Conservation (phyloP, 37 sponge, comb jelly and placozoan genomes). For the Bolinopsis microptera region DNA sequence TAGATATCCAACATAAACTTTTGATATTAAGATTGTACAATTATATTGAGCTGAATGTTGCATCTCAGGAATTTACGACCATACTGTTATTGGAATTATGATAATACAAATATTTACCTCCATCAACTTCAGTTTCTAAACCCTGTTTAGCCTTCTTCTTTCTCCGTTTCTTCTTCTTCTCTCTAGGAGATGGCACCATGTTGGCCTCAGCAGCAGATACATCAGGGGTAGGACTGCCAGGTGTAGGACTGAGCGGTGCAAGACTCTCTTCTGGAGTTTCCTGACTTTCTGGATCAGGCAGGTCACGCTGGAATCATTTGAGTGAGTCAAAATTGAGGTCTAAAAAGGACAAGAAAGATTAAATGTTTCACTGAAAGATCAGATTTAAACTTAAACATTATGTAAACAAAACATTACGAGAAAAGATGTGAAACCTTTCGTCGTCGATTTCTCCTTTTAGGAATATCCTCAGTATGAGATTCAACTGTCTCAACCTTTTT, state of each 20-base stretch:
- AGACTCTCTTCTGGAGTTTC: not conserved
- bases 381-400: not conserved
- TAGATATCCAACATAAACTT: too few relatives aligned
- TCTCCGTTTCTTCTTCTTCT: not conserved
- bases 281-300: not conserved
- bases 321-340: too few relatives aligned
- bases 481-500: not conserved
- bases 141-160: not conserved
- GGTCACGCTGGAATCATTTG: not conserved
- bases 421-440: too few relatives aligned
- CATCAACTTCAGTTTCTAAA: slow-evolving; percentile 14
- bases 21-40: too few relatives aligned
- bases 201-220: not conserved
- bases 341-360: not conserved
- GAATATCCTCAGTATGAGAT: not conserved
- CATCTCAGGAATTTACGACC: too few relatives aligned
- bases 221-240: not conserved
- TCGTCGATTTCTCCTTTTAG: not conserved
- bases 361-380: not conserved
- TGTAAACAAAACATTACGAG: not conserved
- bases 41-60: too few relatives aligned
- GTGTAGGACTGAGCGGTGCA: not conserved
- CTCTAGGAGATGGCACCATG: not conserved
- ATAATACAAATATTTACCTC: too few relatives aligned
- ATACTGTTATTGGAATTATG: too few relatives aligned